Evolutionary conservation across 1,140 invertebrate genomes (phyloP), one percentile per base, ranked within the genome.

Genomic region (Nomia melanderi): DNA sequence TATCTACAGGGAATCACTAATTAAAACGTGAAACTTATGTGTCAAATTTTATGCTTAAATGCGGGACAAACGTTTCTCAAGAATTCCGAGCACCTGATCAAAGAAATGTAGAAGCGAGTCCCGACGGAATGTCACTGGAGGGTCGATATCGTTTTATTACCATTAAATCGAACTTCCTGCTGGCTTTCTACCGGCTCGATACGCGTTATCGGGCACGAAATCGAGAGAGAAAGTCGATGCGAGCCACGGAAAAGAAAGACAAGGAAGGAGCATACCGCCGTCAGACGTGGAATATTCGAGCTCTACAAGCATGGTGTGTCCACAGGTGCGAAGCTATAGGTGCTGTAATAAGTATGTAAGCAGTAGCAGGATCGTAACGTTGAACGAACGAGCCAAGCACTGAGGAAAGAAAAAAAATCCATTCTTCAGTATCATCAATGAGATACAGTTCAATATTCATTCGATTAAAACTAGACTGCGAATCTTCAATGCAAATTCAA

Each of bases 241-340:
- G 8, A 47, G 17, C 8, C 14, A 36, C 20, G 60, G n/a, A 41
- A 44, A 56, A 33, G 64, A 63, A 80, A 41, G 64, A 66, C 47
- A 56, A 64, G 53, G 53, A 57, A 53, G 44, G 63, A 72, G 44
- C 25, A 59, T 47, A 53, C 47, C 33, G 31, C 47, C 33, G 31
- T 44, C 62, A 67, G 60, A 69, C 66, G 77, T 76, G 81, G 77
- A 60, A 79, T 62, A 76, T 67, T 75, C 72, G 72, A 75, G 53
- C 14, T 59, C 53, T 47, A 69, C 64, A 29, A 14, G 25, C 31
- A 76, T 41, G 27, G 25, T 62, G 25, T 66, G n/a, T 66, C 25
- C 41, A 59, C 73, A 76, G 73, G 73, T 76, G 73, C 65, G 41
- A 57, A 47, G 36, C 50, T 44, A 29, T 31, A 23, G 39, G 17